Conservation (phyloP, 2,888 invertebrate genomes). For the Drosophila antonietae region DNA sequence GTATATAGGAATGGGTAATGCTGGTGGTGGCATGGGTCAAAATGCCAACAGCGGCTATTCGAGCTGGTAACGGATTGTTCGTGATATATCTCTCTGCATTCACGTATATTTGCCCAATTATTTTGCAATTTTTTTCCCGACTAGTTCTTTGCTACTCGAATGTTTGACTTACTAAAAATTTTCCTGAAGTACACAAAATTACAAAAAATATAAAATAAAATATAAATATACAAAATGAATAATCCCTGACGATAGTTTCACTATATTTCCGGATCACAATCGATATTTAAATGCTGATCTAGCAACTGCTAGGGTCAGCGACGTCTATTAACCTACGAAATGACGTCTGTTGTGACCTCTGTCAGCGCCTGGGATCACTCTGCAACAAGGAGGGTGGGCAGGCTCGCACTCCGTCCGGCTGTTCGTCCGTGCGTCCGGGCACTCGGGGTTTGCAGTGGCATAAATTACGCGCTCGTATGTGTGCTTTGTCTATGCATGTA, state of each 20-base stretch:
- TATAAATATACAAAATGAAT: neutral
- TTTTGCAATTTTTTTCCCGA: neutral
- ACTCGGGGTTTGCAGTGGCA: constrained; percentile 36
- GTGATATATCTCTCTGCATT: constrained; percentile 3
- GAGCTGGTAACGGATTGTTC: constrained; percentile 39
- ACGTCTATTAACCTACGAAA: constrained; percentile 62
- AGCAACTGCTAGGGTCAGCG: constrained; percentile 46
- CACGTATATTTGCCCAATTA: constrained; percentile 8
- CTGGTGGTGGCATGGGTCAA: constrained; percentile 37
- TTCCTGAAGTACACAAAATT: neutral
- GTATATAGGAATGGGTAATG: constrained; percentile 33
- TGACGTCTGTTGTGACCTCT: constrained; percentile 73
- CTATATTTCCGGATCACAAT: constrained; percentile 7
- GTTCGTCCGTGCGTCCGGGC: neutral
- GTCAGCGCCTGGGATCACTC: constrained; percentile 57
- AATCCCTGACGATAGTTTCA: neutral
- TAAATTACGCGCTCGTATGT: constrained; percentile 71
- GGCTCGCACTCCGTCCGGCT: neutral
- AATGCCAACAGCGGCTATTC: constrained; percentile 30
- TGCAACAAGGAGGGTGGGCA: neutral
- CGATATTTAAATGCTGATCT: constrained; percentile 57
- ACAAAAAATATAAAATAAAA: constrained; percentile 7
- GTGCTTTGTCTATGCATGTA: constrained; percentile 61
- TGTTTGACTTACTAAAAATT: neutral
- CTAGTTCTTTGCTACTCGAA: neutral